Evolutionary conservation across 2,113 vertebrate species (phyloP).

Genomic region (Macaca nemestrina): DNA sequence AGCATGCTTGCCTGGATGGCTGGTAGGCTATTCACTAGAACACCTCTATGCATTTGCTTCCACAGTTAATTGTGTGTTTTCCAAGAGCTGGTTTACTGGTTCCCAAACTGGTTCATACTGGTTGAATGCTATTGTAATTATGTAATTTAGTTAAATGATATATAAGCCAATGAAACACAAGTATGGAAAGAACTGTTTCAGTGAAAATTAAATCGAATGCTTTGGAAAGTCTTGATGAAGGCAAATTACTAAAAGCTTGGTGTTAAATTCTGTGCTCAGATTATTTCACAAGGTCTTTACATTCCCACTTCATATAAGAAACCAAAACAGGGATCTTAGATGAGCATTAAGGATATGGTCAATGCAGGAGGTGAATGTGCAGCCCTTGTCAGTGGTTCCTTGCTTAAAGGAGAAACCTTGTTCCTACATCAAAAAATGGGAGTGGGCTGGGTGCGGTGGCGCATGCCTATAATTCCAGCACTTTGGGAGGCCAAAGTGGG

Average conservation of each 20-base stretch:
- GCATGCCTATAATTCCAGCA: no score
- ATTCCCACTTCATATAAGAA: neutral
- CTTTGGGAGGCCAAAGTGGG: no score
- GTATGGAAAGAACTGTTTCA: neutral
- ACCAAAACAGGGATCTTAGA: neutral
- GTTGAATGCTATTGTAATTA: conserved; percentile 41
- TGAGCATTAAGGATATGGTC: neutral
- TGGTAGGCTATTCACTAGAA: neutral
- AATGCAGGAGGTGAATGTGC: rapidly evolving
- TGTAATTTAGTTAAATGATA: conserved; percentile 56
- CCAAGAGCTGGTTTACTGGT: neutral
- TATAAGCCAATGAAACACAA: neutral
- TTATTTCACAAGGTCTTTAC: neutral
- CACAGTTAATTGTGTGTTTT: conserved; percentile 2
- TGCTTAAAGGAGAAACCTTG: neutral
- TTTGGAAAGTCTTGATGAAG: conserved; percentile 43
- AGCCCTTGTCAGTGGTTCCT: neutral
- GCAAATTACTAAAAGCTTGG: neutral
- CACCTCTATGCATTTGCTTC: neutral
- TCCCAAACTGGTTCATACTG: conserved; percentile 22
- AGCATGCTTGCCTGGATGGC: neutral
- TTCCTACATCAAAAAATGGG: neutral
- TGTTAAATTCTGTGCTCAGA: neutral
- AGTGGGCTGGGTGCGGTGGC: no score
- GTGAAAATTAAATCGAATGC: conserved; percentile 42